A percentile compares a stretch with the other conserved stretches of the same genome.
These are phyloP conservation scores for Melanotaenia duboulayi DNA, from an alignment of 2,113 vertebrate genomes.

Conservation along the genomic window DNA sequence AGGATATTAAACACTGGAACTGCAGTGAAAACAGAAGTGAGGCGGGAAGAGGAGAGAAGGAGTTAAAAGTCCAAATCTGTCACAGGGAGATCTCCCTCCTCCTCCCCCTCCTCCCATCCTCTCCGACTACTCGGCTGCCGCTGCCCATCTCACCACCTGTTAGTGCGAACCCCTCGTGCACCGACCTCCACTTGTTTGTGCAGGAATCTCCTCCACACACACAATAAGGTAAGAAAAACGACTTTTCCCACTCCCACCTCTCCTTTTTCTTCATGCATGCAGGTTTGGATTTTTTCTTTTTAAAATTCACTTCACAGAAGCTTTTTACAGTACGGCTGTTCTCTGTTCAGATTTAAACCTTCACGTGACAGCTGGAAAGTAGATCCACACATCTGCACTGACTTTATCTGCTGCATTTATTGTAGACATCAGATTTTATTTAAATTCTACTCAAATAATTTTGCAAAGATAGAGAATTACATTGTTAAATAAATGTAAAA, in stretches of 20 bases:
- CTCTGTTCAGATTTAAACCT: background rate
- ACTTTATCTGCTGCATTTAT: no score
- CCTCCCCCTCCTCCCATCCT: conserved; percentile 15
- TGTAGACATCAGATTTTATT: no score
- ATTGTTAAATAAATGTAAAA: no score
- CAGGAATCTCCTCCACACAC: conserved; percentile 70
- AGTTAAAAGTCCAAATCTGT: conserved; percentile 41
- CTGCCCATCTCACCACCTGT: conserved; percentile 77
- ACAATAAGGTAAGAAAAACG: conserved; percentile 70
- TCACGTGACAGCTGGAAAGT: background rate
- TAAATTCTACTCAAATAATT: no score
- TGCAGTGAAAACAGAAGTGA: background rate
- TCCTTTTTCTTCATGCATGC: background rate
- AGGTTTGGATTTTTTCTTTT: background rate
- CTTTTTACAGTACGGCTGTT: background rate
- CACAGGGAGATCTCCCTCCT: conserved; percentile 18
- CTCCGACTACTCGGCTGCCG: conserved; percentile 29
- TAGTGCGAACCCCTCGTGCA: conserved; percentile 67
- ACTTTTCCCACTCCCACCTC: no score
- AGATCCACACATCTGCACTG: no score
- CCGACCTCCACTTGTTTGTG: conserved; percentile 73
- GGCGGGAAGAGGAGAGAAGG: conserved; percentile 13
- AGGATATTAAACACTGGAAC: conserved; percentile 53
- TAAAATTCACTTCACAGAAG: background rate
- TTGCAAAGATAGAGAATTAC: no score